Conservation (phyloP, 2,888 invertebrate genomes). For the Drosophila multiciliata region DNA sequence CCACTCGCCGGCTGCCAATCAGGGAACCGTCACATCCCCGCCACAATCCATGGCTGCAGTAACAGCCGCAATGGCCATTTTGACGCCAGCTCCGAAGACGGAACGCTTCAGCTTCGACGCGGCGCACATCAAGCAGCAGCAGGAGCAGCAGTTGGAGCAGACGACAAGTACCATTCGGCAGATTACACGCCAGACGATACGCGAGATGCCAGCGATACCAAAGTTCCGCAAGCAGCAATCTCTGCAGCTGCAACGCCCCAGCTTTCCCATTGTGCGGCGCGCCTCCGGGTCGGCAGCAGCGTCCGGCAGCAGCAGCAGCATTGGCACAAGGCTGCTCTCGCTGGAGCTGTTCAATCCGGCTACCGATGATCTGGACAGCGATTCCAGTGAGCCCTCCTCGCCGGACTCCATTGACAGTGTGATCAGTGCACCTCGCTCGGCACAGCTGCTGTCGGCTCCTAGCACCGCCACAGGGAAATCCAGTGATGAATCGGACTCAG, state of each 20-base stretch:
- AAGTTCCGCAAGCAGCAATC: conserved; percentile 86
- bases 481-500: conserved; percentile 58
- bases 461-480: conserved; percentile 49
- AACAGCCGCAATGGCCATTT: conserved; percentile 83
- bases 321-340: conserved; percentile 89
- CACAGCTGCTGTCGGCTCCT: conserved; percentile 44
- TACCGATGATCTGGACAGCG: conserved; percentile 95
- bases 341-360: conserved; percentile 95
- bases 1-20: conserved; percentile 84
- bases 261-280: conserved; percentile 90
- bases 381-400: conserved; percentile 93
- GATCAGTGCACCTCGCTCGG: conserved; percentile 88
- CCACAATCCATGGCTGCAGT: conserved; percentile 82
- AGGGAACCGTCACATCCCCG: conserved; percentile 81
- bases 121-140: conserved; percentile 60
- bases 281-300: conserved; percentile 84
- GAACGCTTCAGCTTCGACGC: conserved; percentile 58
- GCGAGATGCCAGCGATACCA: conserved; percentile 88
- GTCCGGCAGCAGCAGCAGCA: conserved; percentile 84
- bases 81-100: conserved; percentile 76
- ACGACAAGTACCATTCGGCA: conserved; percentile 72
- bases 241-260: conserved; percentile 80
- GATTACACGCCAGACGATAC: conserved; percentile 88
- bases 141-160: conserved; percentile 20
- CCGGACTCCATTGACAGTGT: conserved; percentile 95